These are phyloP conservation scores for Zygaena filipendulae DNA, from an alignment of 2,888 invertebrate genomes.

Conservation along the genomic window DNA sequence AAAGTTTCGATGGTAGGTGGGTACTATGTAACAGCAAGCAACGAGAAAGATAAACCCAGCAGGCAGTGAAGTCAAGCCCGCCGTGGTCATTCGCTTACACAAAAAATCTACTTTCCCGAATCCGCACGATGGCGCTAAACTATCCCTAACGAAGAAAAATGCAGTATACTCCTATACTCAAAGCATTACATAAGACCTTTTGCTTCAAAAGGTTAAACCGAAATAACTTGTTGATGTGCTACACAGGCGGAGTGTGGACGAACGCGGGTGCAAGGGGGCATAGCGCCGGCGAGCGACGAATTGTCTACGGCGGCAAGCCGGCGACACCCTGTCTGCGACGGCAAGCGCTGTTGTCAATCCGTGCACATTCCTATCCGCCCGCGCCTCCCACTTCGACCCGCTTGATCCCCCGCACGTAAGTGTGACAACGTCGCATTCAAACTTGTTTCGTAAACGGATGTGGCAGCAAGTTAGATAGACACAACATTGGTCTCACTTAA, in stretches of 20 bases:
- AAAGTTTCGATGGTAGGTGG: too few species aligned
- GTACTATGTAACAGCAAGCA: too few species aligned
- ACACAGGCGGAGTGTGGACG: conserved; percentile 23
- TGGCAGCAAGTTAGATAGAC: conserved; percentile 67
- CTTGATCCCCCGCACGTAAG: conserved; percentile 52
- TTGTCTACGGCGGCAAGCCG: conserved; percentile 85
- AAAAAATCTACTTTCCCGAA: conserved; percentile 67
- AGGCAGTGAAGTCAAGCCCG: too few species aligned
- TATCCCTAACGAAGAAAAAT: conserved; percentile 26
- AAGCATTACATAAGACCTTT: conserved; percentile 41
- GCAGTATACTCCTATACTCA: conserved; percentile 31
- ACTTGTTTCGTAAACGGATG: conserved; percentile 81
- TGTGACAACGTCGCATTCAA: conserved; percentile 70
- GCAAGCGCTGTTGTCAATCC: conserved; percentile 76
- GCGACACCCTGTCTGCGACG: conserved; percentile 96
- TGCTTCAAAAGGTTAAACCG: conserved; percentile 38
- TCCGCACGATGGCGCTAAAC: conserved; percentile 64
- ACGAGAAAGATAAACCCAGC: too few species aligned
- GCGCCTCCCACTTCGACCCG: conserved; percentile 38
- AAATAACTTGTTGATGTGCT: conserved; percentile 68
- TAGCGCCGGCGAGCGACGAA: conserved; percentile 75
- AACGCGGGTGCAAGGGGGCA: conserved; percentile 35
- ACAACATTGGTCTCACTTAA: conserved; percentile 35
- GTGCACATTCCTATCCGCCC: conserved; percentile 65
- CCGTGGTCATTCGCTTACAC: conserved; percentile 45